phyloP scores from a whole-genome alignment of 2,888 invertebrate genomes.

The Ochlodes sylvanus region DNA sequence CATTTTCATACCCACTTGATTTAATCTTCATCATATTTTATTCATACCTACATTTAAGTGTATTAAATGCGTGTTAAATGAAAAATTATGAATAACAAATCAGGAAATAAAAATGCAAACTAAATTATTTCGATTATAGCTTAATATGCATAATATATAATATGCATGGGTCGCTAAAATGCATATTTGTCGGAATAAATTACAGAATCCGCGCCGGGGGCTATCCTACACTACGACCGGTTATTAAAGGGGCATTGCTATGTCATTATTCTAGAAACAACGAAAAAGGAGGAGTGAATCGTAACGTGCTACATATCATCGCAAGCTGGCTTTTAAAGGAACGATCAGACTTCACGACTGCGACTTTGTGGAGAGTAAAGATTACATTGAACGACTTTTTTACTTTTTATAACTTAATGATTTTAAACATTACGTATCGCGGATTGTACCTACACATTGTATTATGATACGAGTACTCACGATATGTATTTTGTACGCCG shows the following conservation, averaged over 20 bases:
- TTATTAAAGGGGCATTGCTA: slow-evolving; percentile 78
- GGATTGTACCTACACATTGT: too few species aligned
- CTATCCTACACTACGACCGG: slow-evolving; percentile 58
- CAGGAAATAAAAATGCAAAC: slow-evolving; percentile 60
- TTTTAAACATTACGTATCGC: too few species aligned
- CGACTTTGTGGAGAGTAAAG: slow-evolving; percentile 6
- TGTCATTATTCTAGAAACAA: slow-evolving; percentile 80
- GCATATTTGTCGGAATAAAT: slow-evolving; percentile 56
- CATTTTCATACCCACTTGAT: too few species aligned
- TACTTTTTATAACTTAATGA: too few species aligned
- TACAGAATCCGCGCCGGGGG: slow-evolving; percentile 72
- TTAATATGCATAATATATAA: too few species aligned
- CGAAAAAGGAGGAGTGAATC: slow-evolving; percentile 75
- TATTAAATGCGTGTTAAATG: background rate
- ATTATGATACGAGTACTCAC: too few species aligned
- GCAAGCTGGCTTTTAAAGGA: slow-evolving; percentile 75
- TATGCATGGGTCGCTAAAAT: slow-evolving; percentile 53
- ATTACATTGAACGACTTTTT: too few species aligned
- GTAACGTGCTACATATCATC: slow-evolving; percentile 82
- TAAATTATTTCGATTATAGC: slow-evolving; percentile 53
- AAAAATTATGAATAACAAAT: background rate
- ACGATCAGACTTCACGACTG: slow-evolving; percentile 34
- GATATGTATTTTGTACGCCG: too few species aligned
- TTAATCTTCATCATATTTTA: too few species aligned
- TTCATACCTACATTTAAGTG: too few species aligned